Percentiles rank a stretch among this genome's conserved stretches.
phyloP scores from a whole-genome alignment of 2,113 vertebrate genomes.

The Crypturellus undulatus region DNA sequence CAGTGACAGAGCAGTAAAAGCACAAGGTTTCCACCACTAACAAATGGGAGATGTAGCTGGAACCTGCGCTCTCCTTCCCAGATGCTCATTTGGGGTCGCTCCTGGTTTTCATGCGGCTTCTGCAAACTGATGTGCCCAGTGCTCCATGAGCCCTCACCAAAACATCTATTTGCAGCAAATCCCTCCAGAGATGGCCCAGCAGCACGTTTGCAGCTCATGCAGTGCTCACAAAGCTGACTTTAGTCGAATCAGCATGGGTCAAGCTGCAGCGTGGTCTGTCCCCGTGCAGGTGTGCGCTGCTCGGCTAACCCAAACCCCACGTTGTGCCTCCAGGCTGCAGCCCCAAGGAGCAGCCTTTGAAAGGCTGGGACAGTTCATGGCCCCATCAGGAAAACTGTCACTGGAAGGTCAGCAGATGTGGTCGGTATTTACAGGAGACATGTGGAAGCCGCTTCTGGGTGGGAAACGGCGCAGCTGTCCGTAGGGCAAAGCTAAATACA shows the following conservation, averaged over 20 bases:
- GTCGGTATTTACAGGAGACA: background rate
- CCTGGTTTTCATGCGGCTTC: fast-evolving
- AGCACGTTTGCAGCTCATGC: background rate
- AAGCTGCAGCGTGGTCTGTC: fast-evolving
- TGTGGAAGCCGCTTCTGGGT: conserved; percentile 29
- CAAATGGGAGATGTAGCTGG: background rate
- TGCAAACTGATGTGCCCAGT: fast-evolving
- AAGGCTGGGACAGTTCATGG: background rate
- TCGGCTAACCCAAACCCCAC: background rate
- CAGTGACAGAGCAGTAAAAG: background rate
- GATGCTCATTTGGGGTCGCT: fast-evolving
- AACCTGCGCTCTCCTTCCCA: background rate
- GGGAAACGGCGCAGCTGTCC: background rate
- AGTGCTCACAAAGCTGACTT: background rate
- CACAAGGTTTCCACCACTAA: background rate
- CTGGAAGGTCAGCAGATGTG: conserved; percentile 52
- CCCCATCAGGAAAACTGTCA: background rate
- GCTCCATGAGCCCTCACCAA: fast-evolving
- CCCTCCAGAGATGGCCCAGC: background rate
- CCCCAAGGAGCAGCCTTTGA: background rate
- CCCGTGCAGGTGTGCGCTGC: background rate
- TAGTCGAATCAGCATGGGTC: background rate
- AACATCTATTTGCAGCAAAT: fast-evolving
- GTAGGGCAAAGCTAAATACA: conserved; percentile 33
- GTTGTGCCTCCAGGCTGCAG: background rate